phyloP scores from a whole-genome alignment of 2,888 invertebrate genomes.

The Mesorhabditis spiculigera region DNA sequence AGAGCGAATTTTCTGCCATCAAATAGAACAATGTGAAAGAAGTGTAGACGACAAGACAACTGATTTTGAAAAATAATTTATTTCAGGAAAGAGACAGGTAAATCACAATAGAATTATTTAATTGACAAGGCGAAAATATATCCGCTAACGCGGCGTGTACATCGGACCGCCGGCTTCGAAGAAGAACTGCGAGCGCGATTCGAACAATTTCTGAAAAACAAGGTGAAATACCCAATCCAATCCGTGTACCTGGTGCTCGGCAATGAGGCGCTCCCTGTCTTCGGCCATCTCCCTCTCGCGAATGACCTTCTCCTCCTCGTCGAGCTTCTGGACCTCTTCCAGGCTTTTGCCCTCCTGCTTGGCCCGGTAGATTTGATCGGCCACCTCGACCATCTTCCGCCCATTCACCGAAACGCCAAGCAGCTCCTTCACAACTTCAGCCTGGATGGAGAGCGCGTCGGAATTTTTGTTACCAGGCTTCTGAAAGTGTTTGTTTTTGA shows the following conservation, averaged over 20 bases:
- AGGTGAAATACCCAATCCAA: neutral
- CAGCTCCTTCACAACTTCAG: neutral
- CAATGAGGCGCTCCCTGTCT: neutral
- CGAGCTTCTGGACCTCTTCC: slow-evolving; percentile 3
- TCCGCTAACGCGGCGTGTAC: too few relatives aligned
- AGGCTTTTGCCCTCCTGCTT: neutral
- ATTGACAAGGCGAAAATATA: too few relatives aligned
- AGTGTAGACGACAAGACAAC: too few relatives aligned
- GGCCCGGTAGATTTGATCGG: slow-evolving; percentile 5
- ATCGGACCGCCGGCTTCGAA: too few relatives aligned
- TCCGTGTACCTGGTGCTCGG: neutral
- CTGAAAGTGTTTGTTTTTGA: neutral
- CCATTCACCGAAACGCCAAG: neutral
- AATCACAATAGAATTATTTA: too few relatives aligned
- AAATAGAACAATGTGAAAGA: too few relatives aligned
- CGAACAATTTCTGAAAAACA: slow-evolving; percentile 3
- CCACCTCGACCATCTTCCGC: neutral
- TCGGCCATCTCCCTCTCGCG: slow-evolving; percentile 2
- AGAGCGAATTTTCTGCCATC: too few relatives aligned
- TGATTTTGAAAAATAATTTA: too few relatives aligned
- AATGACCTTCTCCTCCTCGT: slow-evolving; percentile 2
- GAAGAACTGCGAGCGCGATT: neutral
- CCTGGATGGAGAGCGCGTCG: neutral
- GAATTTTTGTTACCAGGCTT: neutral
- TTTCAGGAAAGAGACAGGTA: too few relatives aligned